These are phyloP conservation scores for Ormia ochracea DNA, from an alignment of 2,888 invertebrate genomes.

Conservation along the genomic window DNA sequence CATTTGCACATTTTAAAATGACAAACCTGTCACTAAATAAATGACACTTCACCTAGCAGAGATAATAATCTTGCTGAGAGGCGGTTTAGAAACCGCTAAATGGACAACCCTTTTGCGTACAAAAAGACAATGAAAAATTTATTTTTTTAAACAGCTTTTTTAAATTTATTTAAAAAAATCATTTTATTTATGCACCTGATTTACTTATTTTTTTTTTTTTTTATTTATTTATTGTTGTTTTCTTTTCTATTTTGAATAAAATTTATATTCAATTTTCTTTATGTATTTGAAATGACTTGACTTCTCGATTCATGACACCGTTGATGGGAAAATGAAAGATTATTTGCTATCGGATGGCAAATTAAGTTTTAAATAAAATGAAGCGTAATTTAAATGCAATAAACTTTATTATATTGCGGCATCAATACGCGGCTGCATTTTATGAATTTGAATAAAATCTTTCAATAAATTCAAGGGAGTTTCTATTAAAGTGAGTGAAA, in stretches of 20 bases:
- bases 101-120: too few species aligned
- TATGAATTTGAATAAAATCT: not conserved
- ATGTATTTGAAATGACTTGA: not conserved
- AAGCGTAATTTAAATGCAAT: not conserved
- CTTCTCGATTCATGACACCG: constrained; percentile 1
- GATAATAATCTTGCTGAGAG: too few species aligned
- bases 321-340: not conserved
- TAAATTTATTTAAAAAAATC: constrained; percentile 41
- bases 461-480: too few species aligned
- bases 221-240: not conserved
- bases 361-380: not conserved
- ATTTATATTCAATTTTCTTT: too few species aligned
- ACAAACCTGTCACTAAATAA: too few species aligned
- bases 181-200: constrained; percentile 55
- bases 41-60: too few species aligned
- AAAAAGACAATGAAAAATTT: not conserved
- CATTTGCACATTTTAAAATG: too few species aligned
- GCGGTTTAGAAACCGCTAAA: too few species aligned
- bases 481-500: too few species aligned
- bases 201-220: constrained; percentile 24
- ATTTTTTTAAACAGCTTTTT: constrained; percentile 45
- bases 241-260: too few species aligned
- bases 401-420: not conserved
- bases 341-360: not conserved
- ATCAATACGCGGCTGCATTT: too few species aligned